These are phyloP conservation scores for Schizotus pectinicornis DNA, from an alignment of 2,888 invertebrate species.

Conservation along the genomic window DNA sequence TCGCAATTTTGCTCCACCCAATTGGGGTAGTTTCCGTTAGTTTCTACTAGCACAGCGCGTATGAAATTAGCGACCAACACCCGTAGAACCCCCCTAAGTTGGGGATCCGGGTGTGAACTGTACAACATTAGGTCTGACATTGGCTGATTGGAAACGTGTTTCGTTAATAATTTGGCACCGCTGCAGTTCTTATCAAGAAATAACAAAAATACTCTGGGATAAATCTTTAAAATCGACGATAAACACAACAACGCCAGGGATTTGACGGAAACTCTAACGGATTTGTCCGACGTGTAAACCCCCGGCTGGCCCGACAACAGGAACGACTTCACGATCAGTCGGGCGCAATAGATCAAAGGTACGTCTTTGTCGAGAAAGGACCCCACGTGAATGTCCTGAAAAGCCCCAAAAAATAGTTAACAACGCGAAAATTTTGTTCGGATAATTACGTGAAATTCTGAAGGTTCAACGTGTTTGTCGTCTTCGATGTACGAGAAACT, in stretches of 20 bases:
- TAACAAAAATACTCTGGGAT: constrained; percentile 75
- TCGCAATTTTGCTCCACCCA: constrained; percentile 58
- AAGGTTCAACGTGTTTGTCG: constrained; percentile 27
- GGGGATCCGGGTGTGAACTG: constrained; percentile 78
- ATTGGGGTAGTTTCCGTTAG: constrained; percentile 63
- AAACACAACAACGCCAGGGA: constrained; percentile 84
- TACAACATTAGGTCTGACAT: constrained; percentile 75
- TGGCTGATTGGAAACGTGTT: constrained; percentile 59
- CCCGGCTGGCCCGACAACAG: constrained; percentile 69
- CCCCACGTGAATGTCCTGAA: constrained; percentile 70
- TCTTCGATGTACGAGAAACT: constrained; percentile 46
- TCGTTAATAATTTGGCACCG: constrained; percentile 24
- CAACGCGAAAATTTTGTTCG: background rate
- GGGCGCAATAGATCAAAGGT: constrained; percentile 73
- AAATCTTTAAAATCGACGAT: constrained; percentile 73
- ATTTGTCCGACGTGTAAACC: constrained; percentile 71
- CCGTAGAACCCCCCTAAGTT: constrained; percentile 76
- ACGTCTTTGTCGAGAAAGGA: constrained; percentile 68
- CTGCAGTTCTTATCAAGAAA: constrained; percentile 66
- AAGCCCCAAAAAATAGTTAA: constrained; percentile 32
- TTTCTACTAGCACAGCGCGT: constrained; percentile 64
- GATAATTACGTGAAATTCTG: constrained; percentile 28
- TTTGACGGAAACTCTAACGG: constrained; percentile 88
- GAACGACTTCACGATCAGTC: constrained; percentile 76
- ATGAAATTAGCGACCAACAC: constrained; percentile 73